Evolutionary conservation across 2,888 invertebrate species (phyloP), one percentile per base, ranked within the genome.

Genomic region (Laspeyria flexula): DNA sequence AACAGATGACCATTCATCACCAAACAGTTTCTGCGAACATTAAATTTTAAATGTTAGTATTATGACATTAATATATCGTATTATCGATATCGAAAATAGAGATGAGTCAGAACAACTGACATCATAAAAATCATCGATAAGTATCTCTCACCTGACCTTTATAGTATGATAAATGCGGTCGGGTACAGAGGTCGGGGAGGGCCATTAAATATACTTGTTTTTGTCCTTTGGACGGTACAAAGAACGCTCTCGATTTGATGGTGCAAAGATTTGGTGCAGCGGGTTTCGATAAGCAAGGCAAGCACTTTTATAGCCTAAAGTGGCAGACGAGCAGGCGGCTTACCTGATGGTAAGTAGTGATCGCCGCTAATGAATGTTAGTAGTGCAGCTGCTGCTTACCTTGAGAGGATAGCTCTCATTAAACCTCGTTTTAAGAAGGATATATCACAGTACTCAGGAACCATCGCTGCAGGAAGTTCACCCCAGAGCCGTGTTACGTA

Each of bases 61-160:
- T 63, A 64, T 70, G 71, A 69, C 69, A 69, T 70, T 61, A 60
- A 59, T 65, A 56, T 55, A 54, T 45, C 34, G 34, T 9, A 34
- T 23, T 51, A 54, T 43, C 55, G 66, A 70, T 71, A 72, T 67
- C 65, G 56, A 72, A 81, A 79, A 80, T 81, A 81, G 75, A 73
- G 65, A 72, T 88, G 83, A 87, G 78, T 88, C 87, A 85, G 75
- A 79, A 54, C 50, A 75, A 79, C 85, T 87, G 85, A 86, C 87
- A 85, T 86, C 86, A 84, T 81, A 83, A 82, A 81, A 79, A 78
- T 71, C 62, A 63, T 80, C 79, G 87, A 85, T 86, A 84, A 80
- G 75, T 79, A 85, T 86, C 85, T 77, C 64, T 65, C 76, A 76
- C 74, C 77, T 88, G 89, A 90, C 89, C 89, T 90, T 90, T 88